Conservation (phyloP, 1,140 invertebrate species). For the Branchinecta lynchi region DNA sequence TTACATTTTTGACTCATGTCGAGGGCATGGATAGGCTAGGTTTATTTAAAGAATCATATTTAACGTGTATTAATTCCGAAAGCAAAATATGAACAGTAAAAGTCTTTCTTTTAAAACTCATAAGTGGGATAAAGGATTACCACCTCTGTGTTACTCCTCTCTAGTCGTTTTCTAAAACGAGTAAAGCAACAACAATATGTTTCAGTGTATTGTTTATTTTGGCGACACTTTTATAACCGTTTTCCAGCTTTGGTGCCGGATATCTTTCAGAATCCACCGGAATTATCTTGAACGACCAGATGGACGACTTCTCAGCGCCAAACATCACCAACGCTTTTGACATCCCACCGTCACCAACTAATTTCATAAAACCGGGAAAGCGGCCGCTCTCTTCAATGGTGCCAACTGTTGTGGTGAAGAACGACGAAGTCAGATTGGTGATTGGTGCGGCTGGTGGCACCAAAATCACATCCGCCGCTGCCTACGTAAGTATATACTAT, state of each 20-base stretch:
- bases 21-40: too few relatives aligned
- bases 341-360: slow-evolving; percentile 51
- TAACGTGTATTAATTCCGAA: too few relatives aligned
- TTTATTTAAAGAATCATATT: too few relatives aligned
- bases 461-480: slow-evolving; percentile 65
- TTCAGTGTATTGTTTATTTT: too few relatives aligned
- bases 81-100: too few relatives aligned
- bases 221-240: too few relatives aligned
- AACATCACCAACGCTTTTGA: slow-evolving; percentile 57
- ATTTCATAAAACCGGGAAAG: slow-evolving; percentile 57
- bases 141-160: too few relatives aligned
- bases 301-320: slow-evolving; percentile 87
- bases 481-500: slow-evolving; percentile 42
- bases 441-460: slow-evolving; percentile 85
- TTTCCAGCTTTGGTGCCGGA: slow-evolving; percentile 57
- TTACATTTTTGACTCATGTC: too few relatives aligned
- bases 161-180: too few relatives aligned
- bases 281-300: slow-evolving; percentile 79
- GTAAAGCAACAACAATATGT: too few relatives aligned
- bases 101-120: too few relatives aligned
- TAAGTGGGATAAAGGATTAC: too few relatives aligned
- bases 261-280: slow-evolving; percentile 60
- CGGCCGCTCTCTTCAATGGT: slow-evolving; percentile 80
- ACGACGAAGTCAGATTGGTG: slow-evolving; percentile 52
- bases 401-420: slow-evolving; percentile 57